Percentiles rank a stretch among this genome's conserved stretches.
Conservation (phyloP, 2,113 vertebrate species). For the Falcunculus frontatus region DNA sequence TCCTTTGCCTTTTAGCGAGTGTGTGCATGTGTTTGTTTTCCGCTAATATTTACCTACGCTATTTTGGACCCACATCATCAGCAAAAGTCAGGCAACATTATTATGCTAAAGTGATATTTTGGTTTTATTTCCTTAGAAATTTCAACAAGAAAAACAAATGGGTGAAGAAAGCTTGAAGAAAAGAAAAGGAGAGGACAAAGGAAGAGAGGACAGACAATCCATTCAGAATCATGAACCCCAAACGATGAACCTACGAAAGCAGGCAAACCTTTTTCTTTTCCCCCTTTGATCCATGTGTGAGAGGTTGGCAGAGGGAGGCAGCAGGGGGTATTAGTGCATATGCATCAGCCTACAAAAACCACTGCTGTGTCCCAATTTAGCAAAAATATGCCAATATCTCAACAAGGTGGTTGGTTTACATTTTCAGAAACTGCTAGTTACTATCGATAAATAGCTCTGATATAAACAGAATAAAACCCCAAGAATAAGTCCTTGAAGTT, state of each 20-base stretch:
- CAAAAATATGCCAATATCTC: neutral
- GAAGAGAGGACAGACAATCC: conserved; percentile 33
- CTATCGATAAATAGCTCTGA: neutral
- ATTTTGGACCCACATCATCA: neutral
- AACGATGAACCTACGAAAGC: conserved; percentile 64
- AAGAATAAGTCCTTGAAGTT: neutral
- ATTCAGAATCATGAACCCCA: conserved; percentile 12
- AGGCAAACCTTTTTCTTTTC: conserved; percentile 50
- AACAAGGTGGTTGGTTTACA: accelerated
- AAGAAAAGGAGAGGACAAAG: neutral
- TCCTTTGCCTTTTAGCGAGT: neutral
- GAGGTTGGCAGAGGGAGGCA: neutral
- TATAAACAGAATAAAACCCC: neutral
- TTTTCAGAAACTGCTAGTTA: neutral
- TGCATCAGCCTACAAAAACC: accelerated
- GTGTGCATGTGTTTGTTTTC: neutral
- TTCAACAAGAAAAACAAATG: conserved; percentile 41
- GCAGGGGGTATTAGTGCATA: too few species aligned
- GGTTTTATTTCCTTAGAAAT: neutral
- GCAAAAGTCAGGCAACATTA: neutral
- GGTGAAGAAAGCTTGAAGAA: conserved; percentile 34
- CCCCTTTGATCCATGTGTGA: accelerated
- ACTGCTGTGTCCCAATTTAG: accelerated
- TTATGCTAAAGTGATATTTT: neutral
- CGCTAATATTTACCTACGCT: neutral